phyloP scores from a whole-genome alignment of 35 echinoderm and acorn worm genomes.

The Ophioderma brevispina region DNA sequence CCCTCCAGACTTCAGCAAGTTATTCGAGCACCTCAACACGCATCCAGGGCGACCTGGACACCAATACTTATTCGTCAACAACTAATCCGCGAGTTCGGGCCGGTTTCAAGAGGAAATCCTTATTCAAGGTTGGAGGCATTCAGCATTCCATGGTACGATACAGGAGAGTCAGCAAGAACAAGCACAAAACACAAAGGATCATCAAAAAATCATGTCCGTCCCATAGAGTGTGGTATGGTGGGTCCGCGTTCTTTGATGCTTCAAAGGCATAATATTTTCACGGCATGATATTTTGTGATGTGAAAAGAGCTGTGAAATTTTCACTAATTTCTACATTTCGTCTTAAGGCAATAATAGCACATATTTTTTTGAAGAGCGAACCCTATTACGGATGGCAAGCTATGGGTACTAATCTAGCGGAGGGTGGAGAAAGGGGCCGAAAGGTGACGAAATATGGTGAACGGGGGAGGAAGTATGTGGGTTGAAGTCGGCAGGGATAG shows the following conservation, averaged over 20 bases:
- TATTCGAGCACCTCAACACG: slow-evolving; percentile 75
- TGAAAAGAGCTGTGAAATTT: neutral
- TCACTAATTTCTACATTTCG: no score
- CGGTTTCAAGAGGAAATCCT: slow-evolving; percentile 85
- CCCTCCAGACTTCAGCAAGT: slow-evolving; percentile 69
- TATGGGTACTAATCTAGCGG: no score
- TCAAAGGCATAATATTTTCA: neutral
- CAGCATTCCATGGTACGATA: slow-evolving; percentile 56
- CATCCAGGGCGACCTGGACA: slow-evolving; percentile 76
- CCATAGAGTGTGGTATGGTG: neutral
- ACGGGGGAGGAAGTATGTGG: no score
- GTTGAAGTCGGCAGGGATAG: no score
- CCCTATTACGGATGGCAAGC: no score
- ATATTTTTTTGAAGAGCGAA: no score
- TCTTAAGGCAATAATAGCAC: no score
- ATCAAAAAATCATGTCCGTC: neutral
- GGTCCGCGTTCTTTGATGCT: neutral
- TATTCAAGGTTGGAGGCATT: slow-evolving; percentile 69
- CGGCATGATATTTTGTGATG: neutral
- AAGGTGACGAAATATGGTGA: no score
- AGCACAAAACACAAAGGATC: neutral
- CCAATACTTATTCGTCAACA: slow-evolving; percentile 91
- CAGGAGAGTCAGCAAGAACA: slow-evolving; percentile 33
- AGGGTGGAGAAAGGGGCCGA: no score
- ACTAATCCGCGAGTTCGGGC: slow-evolving; percentile 87